phyloP scores from a whole-genome alignment of 2,797 vertebrate species.

The Esox lucius region DNA sequence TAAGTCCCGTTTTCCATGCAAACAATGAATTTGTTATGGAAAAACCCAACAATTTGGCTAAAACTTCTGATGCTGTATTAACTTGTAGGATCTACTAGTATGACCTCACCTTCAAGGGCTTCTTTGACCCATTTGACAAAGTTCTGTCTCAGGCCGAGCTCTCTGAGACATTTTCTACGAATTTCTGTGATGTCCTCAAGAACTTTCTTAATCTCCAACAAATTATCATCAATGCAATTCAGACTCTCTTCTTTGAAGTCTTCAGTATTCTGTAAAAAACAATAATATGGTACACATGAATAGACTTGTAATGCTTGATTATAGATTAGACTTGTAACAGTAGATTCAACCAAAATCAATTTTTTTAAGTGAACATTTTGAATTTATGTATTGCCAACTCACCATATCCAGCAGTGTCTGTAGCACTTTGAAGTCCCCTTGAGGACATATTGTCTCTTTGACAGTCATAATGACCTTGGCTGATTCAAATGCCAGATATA shows the following conservation, averaged over 20 bases:
- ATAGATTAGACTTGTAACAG: too few species aligned
- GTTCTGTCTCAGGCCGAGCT: constrained; percentile 74
- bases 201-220: constrained; percentile 79
- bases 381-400: constrained; percentile 57
- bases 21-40: neutral
- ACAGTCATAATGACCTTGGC: constrained; percentile 80
- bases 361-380: neutral
- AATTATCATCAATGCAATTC: constrained; percentile 78
- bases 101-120: constrained; percentile 81
- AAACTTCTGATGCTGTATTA: neutral
- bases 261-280: constrained; percentile 66
- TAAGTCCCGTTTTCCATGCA: neutral
- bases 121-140: constrained; percentile 89
- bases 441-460: constrained; percentile 77
- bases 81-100: neutral
- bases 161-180: constrained; percentile 77
- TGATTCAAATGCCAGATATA: constrained; percentile 82
- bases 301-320: neutral
- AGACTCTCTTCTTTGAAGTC: constrained; percentile 76
- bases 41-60: neutral
- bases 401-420: constrained; percentile 77
- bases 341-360: neutral
- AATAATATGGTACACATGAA: neutral
- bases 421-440: constrained; percentile 85
- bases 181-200: constrained; percentile 80